phyloP scores from a whole-genome alignment of 2,113 vertebrate genomes.

The Etheostoma spectabile region DNA sequence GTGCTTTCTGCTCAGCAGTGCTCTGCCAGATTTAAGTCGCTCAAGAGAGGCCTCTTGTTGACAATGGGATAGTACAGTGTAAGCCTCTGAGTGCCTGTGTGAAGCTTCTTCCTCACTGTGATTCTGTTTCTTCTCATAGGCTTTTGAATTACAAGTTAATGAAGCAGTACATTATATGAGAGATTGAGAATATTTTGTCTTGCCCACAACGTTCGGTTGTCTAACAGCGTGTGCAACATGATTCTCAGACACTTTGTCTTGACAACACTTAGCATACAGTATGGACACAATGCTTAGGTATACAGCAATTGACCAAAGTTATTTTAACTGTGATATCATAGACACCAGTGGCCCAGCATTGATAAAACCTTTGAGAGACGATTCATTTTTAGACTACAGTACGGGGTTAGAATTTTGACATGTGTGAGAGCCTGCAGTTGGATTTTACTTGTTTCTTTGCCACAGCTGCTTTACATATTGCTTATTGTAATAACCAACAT shows the following conservation, averaged over 20 bases:
- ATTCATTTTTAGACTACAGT: background rate
- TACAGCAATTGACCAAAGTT: background rate
- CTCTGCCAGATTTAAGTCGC: slow-evolving; percentile 56
- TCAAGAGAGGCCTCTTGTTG: slow-evolving; percentile 60
- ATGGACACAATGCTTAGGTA: background rate
- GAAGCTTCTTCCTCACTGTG: slow-evolving; percentile 24
- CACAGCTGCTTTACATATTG: background rate
- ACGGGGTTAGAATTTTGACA: background rate
- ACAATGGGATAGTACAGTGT: slow-evolving; percentile 53
- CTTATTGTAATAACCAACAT: background rate
- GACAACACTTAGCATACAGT: background rate
- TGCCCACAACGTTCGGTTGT: background rate
- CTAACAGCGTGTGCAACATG: background rate
- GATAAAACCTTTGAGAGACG: background rate
- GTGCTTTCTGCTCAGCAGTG: slow-evolving; percentile 47
- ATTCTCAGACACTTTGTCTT: background rate
- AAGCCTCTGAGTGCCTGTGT: slow-evolving; percentile 44
- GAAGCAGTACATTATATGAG: slow-evolving; percentile 5
- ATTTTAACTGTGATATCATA: too few relatives aligned
- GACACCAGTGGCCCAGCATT: background rate
- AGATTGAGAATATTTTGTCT: background rate
- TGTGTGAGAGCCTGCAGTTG: background rate
- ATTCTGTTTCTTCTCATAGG: slow-evolving; percentile 28
- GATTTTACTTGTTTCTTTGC: background rate
- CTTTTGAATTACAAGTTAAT: slow-evolving; percentile 41